Base-by-base conservation (phyloP, 1,140 invertebrate species). In the Drosophila sp. region DNA sequence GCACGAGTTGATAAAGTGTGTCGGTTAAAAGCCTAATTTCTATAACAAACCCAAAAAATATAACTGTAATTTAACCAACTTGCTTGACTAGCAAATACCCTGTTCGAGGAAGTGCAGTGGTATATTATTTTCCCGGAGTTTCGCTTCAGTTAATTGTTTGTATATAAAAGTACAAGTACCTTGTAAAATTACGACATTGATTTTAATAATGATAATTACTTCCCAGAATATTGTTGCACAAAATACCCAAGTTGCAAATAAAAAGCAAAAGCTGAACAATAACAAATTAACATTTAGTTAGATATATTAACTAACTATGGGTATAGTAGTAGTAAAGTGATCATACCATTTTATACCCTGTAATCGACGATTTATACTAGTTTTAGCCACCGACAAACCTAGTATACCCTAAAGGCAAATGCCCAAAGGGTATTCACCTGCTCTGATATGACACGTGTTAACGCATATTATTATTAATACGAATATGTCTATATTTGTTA, bases 1-100 rank as follows among this genome's bases (percentile, higher is more conserved):
- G 29, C 41, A 13, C 34, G 25, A 50, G 18, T 53, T 65, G 69
- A 66, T 72, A 72, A 58, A 66, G 36, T 58, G 18, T 66, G 63
- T 66, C 32, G 58, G 8, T 21, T 32, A 0, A 13, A 25, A 64
- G 16, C 61, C 34, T 54, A 27, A 62, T 40, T 62, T 40, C 16
- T 40, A 45, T 50, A 50, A 29, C 25, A 16, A 14, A 32, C 13
- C 27, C 25, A 32, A 50, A 32, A 50, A 41, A 21, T 41, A 27
- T 27, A 1, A 34, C 5, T 16, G 25, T 6, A 18, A 32, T 29
- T 40, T 7, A 6, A 7, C 6, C 5, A 0, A 25, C 6, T 11
- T 41, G n/a, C 11, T 34, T 21, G 13, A 34, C 65, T 51, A n/a
- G n/a, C 11, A 51, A 29, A 61, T 51, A 61, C 64, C 16, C 53